A percentile compares a stretch with the other conserved stretches of the same genome.
Evolutionary conservation across 2,888 invertebrate species (phyloP).

Genomic region (Melanotus villosus): DNA sequence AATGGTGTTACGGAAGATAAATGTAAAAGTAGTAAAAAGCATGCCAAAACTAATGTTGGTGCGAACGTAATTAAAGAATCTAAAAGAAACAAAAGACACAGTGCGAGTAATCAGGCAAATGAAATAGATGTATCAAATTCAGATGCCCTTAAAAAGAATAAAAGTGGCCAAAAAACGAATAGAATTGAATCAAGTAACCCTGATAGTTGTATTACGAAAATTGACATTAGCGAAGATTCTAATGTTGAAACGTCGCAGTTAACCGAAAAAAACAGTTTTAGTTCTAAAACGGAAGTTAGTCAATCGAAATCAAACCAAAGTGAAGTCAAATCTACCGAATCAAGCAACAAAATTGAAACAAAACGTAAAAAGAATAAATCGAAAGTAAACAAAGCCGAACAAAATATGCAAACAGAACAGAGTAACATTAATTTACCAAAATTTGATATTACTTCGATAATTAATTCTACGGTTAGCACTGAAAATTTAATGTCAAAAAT

Average conservation of each 20-base stretch:
- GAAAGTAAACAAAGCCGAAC: slow-evolving; percentile 52
- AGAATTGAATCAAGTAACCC: slow-evolving; percentile 5
- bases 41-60: slow-evolving; percentile 32
- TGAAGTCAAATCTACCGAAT: not conserved
- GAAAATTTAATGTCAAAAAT: slow-evolving; percentile 39
- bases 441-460: slow-evolving; percentile 51
- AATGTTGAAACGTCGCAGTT: not conserved
- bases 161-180: slow-evolving; percentile 11
- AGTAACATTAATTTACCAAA: slow-evolving; percentile 47
- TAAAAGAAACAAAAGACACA: slow-evolving; percentile 27
- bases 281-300: slow-evolving; percentile 21
- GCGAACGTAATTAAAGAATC: slow-evolving; percentile 20
- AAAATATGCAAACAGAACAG: not conserved
- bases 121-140: slow-evolving; percentile 7
- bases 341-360: slow-evolving; percentile 39
- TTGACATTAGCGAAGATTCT: slow-evolving; percentile 7
- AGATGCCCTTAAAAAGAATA: not conserved
- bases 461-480: slow-evolving; percentile 42
- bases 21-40: slow-evolving; percentile 43
- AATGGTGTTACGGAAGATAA: slow-evolving; percentile 53
- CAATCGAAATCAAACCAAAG: slow-evolving; percentile 33
- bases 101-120: slow-evolving; percentile 7
- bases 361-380: slow-evolving; percentile 46
- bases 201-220: slow-evolving; percentile 3
- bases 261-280: not conserved